Conservation (phyloP, 2,888 invertebrate genomes). For the Scrobipalpa costella region DNA sequence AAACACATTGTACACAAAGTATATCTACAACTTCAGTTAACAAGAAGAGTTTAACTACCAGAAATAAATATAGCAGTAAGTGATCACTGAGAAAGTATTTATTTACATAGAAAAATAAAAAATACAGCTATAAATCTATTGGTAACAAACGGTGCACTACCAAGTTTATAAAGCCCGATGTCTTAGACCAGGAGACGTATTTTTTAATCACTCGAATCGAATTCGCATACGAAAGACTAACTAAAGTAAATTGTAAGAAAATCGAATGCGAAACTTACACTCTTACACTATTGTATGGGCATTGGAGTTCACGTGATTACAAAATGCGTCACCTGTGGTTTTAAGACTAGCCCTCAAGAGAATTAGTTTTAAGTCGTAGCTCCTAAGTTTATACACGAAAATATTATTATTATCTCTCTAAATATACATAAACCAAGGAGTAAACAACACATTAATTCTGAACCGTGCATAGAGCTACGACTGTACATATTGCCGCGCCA, state of each 20-base stretch:
- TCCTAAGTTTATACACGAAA: too few species aligned
- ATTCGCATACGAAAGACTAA: too few species aligned
- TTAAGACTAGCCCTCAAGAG: not conserved
- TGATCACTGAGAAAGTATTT: constrained; percentile 18
- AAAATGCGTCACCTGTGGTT: not conserved
- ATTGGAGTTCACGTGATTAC: too few species aligned
- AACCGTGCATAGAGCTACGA: not conserved
- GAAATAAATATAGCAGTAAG: constrained; percentile 12
- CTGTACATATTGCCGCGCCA: not conserved
- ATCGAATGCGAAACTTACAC: too few species aligned
- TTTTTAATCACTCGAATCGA: too few species aligned
- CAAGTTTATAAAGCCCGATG: not conserved
- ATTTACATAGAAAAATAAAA: constrained; percentile 21
- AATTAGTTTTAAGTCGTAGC: not conserved
- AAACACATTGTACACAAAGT: not conserved
- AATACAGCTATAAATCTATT: constrained; percentile 10
- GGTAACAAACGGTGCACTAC: constrained; percentile 9
- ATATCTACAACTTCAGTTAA: constrained; percentile 3
- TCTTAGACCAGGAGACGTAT: not conserved
- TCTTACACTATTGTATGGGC: too few species aligned
- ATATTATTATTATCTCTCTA: too few species aligned
- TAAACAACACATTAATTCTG: too few species aligned
- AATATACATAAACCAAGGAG: not conserved
- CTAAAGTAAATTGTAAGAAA: too few species aligned
- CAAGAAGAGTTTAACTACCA: not conserved